Percentiles rank a stretch among this genome's conserved stretches.
Evolutionary conservation across 2,113 vertebrate genomes (phyloP).

Genomic region (Tonatia bakeri): DNA sequence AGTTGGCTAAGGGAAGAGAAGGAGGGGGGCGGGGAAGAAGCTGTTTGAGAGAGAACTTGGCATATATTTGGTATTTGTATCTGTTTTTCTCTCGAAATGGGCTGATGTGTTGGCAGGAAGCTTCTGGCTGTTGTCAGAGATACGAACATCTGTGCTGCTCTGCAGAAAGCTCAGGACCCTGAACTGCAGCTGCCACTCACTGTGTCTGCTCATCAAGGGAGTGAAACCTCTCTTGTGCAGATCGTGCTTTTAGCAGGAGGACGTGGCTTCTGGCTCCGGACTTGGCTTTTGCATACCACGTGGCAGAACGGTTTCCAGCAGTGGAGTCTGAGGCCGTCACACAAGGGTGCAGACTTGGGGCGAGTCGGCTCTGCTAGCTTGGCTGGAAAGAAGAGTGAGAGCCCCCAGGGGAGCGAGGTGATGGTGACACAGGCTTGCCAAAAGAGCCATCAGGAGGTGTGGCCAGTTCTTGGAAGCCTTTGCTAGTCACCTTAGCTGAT

Average conservation of each 20-base stretch:
- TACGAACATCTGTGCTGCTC: conserved; percentile 65
- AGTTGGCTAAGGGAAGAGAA: conserved; percentile 11
- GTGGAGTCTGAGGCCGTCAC: not conserved
- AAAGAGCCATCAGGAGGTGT: not conserved
- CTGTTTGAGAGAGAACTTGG: conserved; percentile 52
- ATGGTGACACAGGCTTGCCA: not conserved
- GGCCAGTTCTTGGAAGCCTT: not conserved
- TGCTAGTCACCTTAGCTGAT: not conserved
- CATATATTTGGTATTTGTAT: conserved; percentile 58
- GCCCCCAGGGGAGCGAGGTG: not conserved
- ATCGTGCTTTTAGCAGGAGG: not conserved
- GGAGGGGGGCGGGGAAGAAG: not conserved
- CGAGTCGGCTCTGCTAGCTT: not conserved
- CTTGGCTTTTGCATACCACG: not conserved
- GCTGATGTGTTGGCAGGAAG: conserved; percentile 64
- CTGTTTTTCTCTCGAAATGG: conserved; percentile 67
- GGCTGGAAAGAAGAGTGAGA: not conserved
- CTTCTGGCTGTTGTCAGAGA: conserved; percentile 66
- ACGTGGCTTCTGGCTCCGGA: not conserved
- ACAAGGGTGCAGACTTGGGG: not conserved
- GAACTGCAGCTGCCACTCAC: not conserved
- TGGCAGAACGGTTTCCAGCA: not conserved
- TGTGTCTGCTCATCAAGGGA: not conserved
- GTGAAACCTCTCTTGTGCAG: not conserved
- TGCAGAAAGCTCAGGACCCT: conserved; percentile 36